Base-by-base conservation (phyloP, 2,113 vertebrate species). In the Seriola dumerili region DNA sequence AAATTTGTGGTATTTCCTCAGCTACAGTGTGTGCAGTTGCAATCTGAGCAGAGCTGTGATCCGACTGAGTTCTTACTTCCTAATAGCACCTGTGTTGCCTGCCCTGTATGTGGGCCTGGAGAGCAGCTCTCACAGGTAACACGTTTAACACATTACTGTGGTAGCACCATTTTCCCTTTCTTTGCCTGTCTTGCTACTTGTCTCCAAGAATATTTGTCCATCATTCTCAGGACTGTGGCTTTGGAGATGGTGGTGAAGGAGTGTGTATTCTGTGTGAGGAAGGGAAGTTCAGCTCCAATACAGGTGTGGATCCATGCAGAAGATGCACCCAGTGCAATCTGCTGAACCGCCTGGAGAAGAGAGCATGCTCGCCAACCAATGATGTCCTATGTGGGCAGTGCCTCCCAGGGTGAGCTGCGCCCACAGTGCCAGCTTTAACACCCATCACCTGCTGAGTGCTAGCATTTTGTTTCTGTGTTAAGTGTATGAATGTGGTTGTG, bases 41-140 rank as follows among this genome's bases (percentile, higher is more conserved):
- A 54, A 11, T 82, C 88, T 3, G 86, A 92, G 69, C 67, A 67
- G 16, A 84, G 64, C 76, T 94, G 94, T 73, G 82, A 92, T 76
- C 85, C 89, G 59, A 83, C 78, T 11, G 61, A 93, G 86, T 94
- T 91, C 73, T 70, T 91, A 14, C 78, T 89, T 32, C 17, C 59
- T 68, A 87, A 93, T 34, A 90, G 89, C 42, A 76, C 83, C 0
- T 94, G 93, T 85, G 79, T 85, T 3, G 7, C 52, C 19, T 94
- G 94, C 21, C 82, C 83, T 74, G 77, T 73, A 5, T 94, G 92
- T 17, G 81, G 71, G 0, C 86, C 92, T 2, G 91, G 91, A 65
- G 73, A 93, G 17, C 89, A 93, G 81, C 89, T 93, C 38, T 89
- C 91, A 65, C 88, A 88, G 89, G 93, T 93, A 84, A 67, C 32